Percentiles rank a stretch among this genome's conserved stretches.
Evolutionary conservation across 2,888 invertebrate species (phyloP).

Genomic region (Archips crataeganus): DNA sequence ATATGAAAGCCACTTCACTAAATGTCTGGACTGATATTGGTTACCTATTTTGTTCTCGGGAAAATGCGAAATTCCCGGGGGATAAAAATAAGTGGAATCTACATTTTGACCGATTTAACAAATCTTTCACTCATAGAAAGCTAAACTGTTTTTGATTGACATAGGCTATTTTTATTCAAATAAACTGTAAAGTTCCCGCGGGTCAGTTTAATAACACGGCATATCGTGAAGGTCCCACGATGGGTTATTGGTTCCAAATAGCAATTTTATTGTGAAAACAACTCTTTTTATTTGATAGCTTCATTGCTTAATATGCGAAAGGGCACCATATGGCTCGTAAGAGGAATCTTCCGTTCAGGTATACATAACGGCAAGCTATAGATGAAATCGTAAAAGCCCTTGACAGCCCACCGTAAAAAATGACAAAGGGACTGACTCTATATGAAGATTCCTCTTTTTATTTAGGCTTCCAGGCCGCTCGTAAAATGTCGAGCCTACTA

Average conservation of each 20-base stretch:
- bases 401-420: constrained; percentile 78
- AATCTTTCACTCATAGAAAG: no score
- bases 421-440: constrained; percentile 62
- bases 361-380: constrained; percentile 50
- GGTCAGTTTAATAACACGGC: neutral
- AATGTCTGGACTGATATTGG: no score
- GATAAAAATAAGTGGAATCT: no score
- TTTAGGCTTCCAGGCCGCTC: constrained; percentile 72
- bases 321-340: constrained; percentile 31
- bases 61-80: no score
- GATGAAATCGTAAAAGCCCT: constrained; percentile 77
- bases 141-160: no score
- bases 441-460: constrained; percentile 78
- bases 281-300: constrained; percentile 26
- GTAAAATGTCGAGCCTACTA: constrained; percentile 73
- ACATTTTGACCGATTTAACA: no score
- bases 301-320: constrained; percentile 29
- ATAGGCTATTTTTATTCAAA: no score
- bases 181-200: no score
- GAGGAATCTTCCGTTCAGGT: constrained; percentile 27
- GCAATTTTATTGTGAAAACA: constrained; percentile 11
- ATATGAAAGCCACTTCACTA: no score
- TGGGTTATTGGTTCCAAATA: neutral
- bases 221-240: neutral
- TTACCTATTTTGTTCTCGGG: no score